Conservation (phyloP, 2,113 vertebrate genomes). For the Eublepharis macularius region DNA sequence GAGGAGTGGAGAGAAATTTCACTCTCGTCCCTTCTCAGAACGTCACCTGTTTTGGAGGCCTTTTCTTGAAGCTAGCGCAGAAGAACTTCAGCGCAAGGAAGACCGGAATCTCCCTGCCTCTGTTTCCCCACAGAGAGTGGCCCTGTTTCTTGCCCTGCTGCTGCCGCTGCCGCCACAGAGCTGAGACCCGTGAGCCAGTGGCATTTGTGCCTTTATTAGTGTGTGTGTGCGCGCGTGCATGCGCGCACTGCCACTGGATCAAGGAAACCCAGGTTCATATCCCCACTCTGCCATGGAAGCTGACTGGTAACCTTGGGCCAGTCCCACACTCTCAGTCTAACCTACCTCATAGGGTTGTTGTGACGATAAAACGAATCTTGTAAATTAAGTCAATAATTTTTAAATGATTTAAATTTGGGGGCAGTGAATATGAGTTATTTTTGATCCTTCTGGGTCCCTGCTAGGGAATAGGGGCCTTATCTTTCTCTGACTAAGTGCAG, state of each 20-base stretch:
- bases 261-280: too few species aligned
- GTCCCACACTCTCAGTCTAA: too few species aligned
- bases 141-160: conserved; percentile 32
- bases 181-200: conserved; percentile 40
- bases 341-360: too few species aligned
- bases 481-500: background rate
- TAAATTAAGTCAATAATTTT: too few species aligned
- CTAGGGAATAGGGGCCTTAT: background rate
- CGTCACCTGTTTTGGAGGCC: background rate
- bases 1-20: background rate
- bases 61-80: background rate
- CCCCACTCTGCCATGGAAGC: too few species aligned
- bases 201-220: conserved; percentile 19
- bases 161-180: background rate
- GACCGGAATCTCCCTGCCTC: too few species aligned
- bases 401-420: too few species aligned
- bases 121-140: background rate
- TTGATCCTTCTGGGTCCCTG: background rate
- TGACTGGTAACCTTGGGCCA: too few species aligned
- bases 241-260: background rate
- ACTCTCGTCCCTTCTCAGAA: background rate
- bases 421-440: too few species aligned
- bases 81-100: background rate
- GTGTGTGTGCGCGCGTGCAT: too few species aligned
- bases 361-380: too few species aligned